Conservation (phyloP, 92 coral and sea anemone species). For the Epizoanthus rinbou region DNA sequence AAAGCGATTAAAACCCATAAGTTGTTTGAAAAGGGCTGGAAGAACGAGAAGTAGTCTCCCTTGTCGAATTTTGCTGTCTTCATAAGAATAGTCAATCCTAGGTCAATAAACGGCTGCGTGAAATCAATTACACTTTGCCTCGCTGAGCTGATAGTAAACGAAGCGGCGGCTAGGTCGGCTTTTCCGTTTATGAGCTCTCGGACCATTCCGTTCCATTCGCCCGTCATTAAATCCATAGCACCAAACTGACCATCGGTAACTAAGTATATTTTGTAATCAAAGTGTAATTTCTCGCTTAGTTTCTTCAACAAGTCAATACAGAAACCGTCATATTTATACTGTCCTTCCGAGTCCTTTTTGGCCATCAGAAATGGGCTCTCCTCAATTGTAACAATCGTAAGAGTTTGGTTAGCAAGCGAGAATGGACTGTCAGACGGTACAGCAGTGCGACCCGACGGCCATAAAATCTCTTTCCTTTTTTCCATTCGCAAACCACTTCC, state of each 20-base stretch:
- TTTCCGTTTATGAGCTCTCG: slow-evolving; percentile 70
- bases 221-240: slow-evolving; percentile 60
- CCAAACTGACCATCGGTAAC: slow-evolving; percentile 82
- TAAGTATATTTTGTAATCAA: slow-evolving; percentile 71
- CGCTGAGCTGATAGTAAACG: slow-evolving; percentile 86
- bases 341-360: slow-evolving; percentile 25
- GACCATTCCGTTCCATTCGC: slow-evolving; percentile 95
- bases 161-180: slow-evolving; percentile 83
- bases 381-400: slow-evolving; percentile 73
- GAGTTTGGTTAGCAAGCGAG: slow-evolving; percentile 70
- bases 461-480: slow-evolving; percentile 72
- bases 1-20: slow-evolving; percentile 75
- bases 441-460: slow-evolving; percentile 73
- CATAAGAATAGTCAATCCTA: slow-evolving; percentile 76
- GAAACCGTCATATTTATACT: slow-evolving; percentile 63
- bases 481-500: slow-evolving; percentile 65
- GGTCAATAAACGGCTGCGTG: slow-evolving; percentile 81
- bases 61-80: slow-evolving; percentile 51
- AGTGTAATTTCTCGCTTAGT: slow-evolving; percentile 68
- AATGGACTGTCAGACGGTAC: slow-evolving; percentile 63
- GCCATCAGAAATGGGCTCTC: slow-evolving; percentile 77
- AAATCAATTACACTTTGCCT: slow-evolving; percentile 84
- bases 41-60: slow-evolving; percentile 64
- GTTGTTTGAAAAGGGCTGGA: slow-evolving; percentile 71
- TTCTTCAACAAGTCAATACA: slow-evolving; percentile 80